phyloP scores from a whole-genome alignment of 2,113 vertebrate genomes.

The Lampris incognitus region DNA sequence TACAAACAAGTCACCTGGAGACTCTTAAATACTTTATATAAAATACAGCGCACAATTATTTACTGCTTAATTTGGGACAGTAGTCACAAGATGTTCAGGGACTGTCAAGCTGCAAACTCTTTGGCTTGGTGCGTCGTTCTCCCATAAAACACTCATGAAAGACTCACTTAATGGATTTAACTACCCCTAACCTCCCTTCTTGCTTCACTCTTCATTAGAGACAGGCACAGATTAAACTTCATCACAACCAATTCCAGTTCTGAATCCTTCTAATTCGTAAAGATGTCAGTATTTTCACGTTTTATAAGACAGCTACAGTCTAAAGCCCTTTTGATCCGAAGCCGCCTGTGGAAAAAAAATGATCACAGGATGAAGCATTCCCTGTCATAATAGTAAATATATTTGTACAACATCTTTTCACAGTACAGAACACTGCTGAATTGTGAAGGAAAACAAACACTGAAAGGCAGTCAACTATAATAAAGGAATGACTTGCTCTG shows the following conservation, averaged over 20 bases:
- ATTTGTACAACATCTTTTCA: too few species aligned
- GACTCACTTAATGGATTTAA: constrained; percentile 12
- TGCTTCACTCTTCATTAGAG: not conserved
- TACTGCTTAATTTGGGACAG: constrained; percentile 27
- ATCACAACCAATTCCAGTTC: not conserved
- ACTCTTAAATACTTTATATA: constrained; percentile 23
- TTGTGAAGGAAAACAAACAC: too few species aligned
- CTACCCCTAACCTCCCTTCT: constrained; percentile 11
- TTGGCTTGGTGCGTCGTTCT: constrained; percentile 29
- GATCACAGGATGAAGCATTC: too few species aligned
- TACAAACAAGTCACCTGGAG: constrained; percentile 35
- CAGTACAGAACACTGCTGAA: too few species aligned
- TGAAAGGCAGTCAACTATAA: too few species aligned
- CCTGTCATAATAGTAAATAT: too few species aligned
- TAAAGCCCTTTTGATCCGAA: too few species aligned
- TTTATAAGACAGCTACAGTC: not conserved
- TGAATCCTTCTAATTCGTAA: not conserved
- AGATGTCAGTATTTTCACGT: not conserved
- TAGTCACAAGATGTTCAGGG: constrained; percentile 12
- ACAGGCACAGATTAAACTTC: not conserved
- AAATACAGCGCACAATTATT: constrained; percentile 24
- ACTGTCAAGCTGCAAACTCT: constrained; percentile 1
- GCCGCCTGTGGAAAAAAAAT: too few species aligned
- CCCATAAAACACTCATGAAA: constrained; percentile 19
- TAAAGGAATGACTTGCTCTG: too few species aligned